Evolutionary conservation across 1,140 invertebrate genomes (phyloP), one percentile per base, ranked within the genome.

Genomic region (Diorhabda sublineata): DNA sequence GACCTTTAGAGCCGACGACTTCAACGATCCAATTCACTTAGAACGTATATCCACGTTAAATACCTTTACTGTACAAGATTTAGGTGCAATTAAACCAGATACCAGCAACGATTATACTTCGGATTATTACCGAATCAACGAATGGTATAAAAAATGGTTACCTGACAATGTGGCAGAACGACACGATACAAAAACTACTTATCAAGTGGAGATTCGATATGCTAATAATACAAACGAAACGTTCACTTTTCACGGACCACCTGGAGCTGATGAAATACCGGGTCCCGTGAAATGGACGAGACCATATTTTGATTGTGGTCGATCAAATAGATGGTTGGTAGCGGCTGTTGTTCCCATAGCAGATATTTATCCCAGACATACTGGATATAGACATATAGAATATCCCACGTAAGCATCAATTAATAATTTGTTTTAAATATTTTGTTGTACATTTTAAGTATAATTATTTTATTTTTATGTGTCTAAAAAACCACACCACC

Each of bases 141-240:
- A 97, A 79, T 98, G 96, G 96, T 95, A 93, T 76, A 88, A 87
- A 59, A 83, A 86, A 59, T 97, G 93, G 93, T 81, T 99, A 70
- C 96, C 95, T 4, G 96, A 98, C 82, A 85, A 87, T 74, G 92
- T 94, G 57, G 83, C 85, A 0, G 85, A 87, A 45, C 83, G 94
- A 70, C 94, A 96, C 76, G 96, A 98, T 77, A 97, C 96, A 0
- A 98, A 98, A 84, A 97, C 92, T 42, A 97, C 95, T 67, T 90
- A 94, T 83, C 87, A 95, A 83, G 89, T 95, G 64, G 90, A 93
- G 81, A 67, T 64, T 62, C 42, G 64, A 59, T 64, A 64, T 41
- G 91, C 95, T 1, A 98, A 98, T 80, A 95, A 95, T 77, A 98
- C 96, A 4, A 98, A 97, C 82, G 94, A 96, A 80, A 97, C 94